Percentiles rank a stretch among this genome's conserved stretches.
Evolutionary conservation across 2,888 invertebrate species (phyloP).

Genomic region (Eupsilia transversa): DNA sequence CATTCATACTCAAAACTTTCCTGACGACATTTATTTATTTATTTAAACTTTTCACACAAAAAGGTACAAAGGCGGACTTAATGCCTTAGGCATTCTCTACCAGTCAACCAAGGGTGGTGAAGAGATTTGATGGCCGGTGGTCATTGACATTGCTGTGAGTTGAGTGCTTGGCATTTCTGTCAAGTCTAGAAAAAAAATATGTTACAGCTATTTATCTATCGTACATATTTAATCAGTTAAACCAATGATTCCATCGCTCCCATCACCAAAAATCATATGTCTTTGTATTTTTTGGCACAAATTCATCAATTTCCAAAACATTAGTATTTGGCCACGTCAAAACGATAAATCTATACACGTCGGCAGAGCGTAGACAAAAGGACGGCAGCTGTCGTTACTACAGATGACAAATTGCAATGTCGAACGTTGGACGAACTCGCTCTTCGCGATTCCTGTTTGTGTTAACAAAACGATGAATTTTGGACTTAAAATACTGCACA

Average conservation of each 20-base stretch:
- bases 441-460: conserved; percentile 34
- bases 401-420: conserved; percentile 81
- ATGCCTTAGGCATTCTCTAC: no score
- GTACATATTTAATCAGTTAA: background rate
- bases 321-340: conserved; percentile 60
- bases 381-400: conserved; percentile 78
- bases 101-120: no score
- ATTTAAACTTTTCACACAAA: no score
- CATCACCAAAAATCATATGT: conserved; percentile 13
- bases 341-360: conserved; percentile 66
- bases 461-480: conserved; percentile 16
- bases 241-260: conserved; percentile 9
- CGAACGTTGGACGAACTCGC: conserved; percentile 58
- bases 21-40: no score
- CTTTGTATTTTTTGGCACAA: conserved; percentile 40
- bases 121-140: no score
- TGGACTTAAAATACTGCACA: background rate
- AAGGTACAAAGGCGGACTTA: no score
- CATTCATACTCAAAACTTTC: background rate
- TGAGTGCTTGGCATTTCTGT: no score
- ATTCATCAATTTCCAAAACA: conserved; percentile 59
- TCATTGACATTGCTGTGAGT: no score
- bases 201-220: background rate
- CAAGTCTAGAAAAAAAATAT: background rate
- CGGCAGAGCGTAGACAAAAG: conserved; percentile 73